Evolutionary conservation across 2,113 vertebrate genomes (phyloP).

Genomic region (Columba janthina): DNA sequence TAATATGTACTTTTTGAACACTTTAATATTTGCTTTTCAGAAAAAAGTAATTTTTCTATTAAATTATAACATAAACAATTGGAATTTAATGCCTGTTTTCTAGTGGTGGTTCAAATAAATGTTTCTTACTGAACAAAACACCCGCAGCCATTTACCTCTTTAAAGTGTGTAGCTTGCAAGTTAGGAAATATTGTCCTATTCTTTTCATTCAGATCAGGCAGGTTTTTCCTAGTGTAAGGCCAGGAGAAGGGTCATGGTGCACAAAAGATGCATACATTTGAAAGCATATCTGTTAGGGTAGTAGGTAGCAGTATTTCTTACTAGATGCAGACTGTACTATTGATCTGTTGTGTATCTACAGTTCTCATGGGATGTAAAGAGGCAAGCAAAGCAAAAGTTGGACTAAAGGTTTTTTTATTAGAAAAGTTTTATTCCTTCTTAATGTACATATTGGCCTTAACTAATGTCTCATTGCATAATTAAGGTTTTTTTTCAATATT

Average conservation of each 20-base stretch:
- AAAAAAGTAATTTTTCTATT: background rate
- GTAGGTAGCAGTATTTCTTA: background rate
- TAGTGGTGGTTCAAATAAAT: background rate
- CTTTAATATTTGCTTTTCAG: background rate
- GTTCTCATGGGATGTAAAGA: background rate
- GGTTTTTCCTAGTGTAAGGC: background rate
- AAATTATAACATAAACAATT: background rate
- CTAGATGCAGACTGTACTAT: background rate
- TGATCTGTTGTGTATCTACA: background rate
- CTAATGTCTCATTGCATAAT: background rate
- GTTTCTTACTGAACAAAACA: background rate
- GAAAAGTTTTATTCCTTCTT: background rate
- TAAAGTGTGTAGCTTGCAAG: background rate
- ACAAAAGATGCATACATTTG: background rate
- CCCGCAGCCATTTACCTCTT: background rate
- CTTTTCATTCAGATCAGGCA: background rate
- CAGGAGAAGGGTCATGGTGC: background rate
- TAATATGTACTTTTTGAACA: background rate
- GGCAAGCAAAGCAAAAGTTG: background rate
- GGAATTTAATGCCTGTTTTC: background rate
- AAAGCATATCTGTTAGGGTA: background rate
- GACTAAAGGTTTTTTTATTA: background rate
- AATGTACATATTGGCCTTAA: background rate
- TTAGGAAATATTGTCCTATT: background rate
- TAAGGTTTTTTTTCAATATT: background rate